Base-by-base conservation (phyloP, 2,888 invertebrate species). In the Alsophila aescularia region DNA sequence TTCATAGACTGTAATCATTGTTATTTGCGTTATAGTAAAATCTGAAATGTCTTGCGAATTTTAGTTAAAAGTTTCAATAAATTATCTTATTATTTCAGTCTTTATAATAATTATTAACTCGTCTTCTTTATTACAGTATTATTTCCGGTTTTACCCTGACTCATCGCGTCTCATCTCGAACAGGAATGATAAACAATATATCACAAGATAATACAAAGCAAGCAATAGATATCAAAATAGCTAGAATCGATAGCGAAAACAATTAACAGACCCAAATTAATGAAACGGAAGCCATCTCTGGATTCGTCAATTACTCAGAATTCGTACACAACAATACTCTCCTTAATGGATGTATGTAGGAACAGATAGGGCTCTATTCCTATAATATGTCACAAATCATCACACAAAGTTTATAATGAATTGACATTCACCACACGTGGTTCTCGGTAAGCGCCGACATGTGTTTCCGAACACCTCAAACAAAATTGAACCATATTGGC, bases 331-430 rank as follows among this genome's bases (percentile, higher is more conserved):
- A 90, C 89, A 90, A 90, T 87, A 85, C 72, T 72, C 74, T 73
- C 78, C 80, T 85, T 85, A 87, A 84, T 80, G 78, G 77, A 68
- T 76, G 76, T 71, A 67, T 75, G 76, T 72, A 73, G 76, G 75
- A 83, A 87, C 85, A 87, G 85, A 87, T 83, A 89, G 77, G 75
- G 78, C 82, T 79, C 83, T 88, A 85, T 89, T 81, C 78, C 82
- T 81, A 87, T 88, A 88, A 87, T 86, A 87, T 86, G 90, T 89
- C 90, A 90, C 90, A 89, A 90, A 90, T 90, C 90, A 89, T 90
- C 88, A 81, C 85, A 87, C 86, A 85, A 90, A 90, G 87, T 90
- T 90, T 87, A 82, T 90, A 90, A 90, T 90, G 87, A 89, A 90
- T 90, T 90, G 90, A 90, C 87, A 90, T 90, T 90, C 90, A 75